Evolutionary conservation across 2,113 vertebrate genomes (phyloP).

Genomic region (Sprattus sprattus): DNA sequence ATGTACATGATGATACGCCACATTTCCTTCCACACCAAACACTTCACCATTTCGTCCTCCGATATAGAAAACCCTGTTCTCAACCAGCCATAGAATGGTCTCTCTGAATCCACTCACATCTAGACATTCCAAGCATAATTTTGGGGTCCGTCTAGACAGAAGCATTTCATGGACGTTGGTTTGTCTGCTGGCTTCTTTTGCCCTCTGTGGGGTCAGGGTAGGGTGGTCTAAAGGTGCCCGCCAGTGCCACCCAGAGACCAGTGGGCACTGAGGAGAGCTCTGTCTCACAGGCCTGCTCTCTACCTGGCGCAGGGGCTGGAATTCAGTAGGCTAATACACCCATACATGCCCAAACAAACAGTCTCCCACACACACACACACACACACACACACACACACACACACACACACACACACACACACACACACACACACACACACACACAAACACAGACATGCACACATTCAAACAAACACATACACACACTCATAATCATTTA

Average conservation of each 20-base stretch:
- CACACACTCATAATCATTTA: not conserved
- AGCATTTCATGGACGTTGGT: too few species aligned
- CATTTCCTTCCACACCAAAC: not conserved
- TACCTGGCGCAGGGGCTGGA: not conserved
- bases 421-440: not conserved
- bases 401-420: not conserved
- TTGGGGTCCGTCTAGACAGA: too few species aligned
- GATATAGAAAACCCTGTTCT: too few species aligned
- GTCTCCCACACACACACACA: slow-evolving; percentile 17
- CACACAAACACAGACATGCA: not conserved
- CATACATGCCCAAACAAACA: slow-evolving; percentile 8
- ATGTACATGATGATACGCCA: not conserved
- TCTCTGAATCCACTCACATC: too few species aligned
- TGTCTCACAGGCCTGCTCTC: not conserved
- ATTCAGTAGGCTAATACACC: not conserved
- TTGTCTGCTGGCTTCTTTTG: too few species aligned
- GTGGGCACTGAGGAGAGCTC: not conserved
- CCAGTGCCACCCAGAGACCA: not conserved
- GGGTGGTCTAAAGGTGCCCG: not conserved
- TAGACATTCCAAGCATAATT: too few species aligned
- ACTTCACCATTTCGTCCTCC: too few species aligned
- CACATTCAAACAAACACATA: not conserved
- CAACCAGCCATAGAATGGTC: too few species aligned
- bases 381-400: not conserved
- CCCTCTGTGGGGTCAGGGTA: too few species aligned